A percentile compares a stretch with the other conserved stretches of the same genome.
phyloP scores from a whole-genome alignment of 2,797 vertebrate genomes.

The Botia almorhae region DNA sequence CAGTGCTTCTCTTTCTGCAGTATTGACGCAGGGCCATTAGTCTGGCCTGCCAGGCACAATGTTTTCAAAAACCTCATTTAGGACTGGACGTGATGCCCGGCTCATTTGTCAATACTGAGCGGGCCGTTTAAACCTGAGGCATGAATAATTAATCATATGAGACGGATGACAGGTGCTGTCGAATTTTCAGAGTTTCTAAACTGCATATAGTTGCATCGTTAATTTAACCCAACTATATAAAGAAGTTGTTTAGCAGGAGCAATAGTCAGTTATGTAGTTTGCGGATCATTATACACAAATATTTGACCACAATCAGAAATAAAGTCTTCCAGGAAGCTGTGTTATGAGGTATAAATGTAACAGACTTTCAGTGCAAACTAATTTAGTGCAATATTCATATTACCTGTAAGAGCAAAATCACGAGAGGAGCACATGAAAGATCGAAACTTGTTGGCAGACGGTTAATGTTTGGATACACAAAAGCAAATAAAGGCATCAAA shows the following conservation, averaged over 20 bases:
- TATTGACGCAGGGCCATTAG: slow-evolving; percentile 23
- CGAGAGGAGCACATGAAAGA: not conserved
- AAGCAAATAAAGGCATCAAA: not conserved
- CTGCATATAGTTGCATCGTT: too few relatives aligned
- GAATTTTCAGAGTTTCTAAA: slow-evolving; percentile 17
- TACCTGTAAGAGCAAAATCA: not conserved
- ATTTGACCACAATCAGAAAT: not conserved
- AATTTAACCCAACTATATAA: too few relatives aligned
- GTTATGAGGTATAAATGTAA: not conserved
- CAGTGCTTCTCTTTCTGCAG: slow-evolving; percentile 11
- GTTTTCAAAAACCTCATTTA: slow-evolving; percentile 25
- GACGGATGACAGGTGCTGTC: slow-evolving; percentile 12
- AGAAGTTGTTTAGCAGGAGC: too few relatives aligned
- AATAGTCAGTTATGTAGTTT: too few relatives aligned
- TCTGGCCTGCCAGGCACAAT: not conserved
- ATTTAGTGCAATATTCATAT: not conserved
- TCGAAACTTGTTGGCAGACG: not conserved
- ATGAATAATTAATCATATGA: slow-evolving; percentile 28
- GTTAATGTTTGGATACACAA: not conserved
- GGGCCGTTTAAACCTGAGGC: slow-evolving; percentile 11
- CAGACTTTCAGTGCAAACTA: not conserved
- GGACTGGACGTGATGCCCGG: not conserved
- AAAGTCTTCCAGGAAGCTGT: not conserved
- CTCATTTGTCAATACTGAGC: not conserved
- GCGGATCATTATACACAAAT: not conserved